A percentile compares a stretch with the other conserved stretches of the same genome.
Evolutionary conservation across 2,888 invertebrate species (phyloP).

Genomic region (Lathronympha strigana): DNA sequence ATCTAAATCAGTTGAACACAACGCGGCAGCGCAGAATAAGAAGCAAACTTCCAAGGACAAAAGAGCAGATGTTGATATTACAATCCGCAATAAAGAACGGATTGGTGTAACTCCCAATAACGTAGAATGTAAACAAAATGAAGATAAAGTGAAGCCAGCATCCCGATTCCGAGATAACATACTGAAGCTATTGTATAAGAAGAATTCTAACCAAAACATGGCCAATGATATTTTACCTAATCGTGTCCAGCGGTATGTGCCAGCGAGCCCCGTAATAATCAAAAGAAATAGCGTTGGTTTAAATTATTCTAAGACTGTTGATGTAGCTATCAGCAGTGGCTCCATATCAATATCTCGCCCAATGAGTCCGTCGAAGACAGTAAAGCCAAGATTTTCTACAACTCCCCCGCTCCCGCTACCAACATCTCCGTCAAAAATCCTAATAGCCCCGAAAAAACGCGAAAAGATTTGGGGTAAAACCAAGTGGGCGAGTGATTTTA

Average conservation of each 20-base stretch:
- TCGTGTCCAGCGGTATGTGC: slow-evolving; percentile 37
- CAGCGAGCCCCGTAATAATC: not conserved
- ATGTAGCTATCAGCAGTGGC: not conserved
- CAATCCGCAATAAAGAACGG: slow-evolving; percentile 4
- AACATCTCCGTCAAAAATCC: slow-evolving; percentile 13
- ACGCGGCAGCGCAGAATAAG: slow-evolving; percentile 11
- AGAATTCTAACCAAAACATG: slow-evolving; percentile 48
- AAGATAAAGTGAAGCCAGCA: slow-evolving; percentile 53
- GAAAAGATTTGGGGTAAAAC: slow-evolving; percentile 58
- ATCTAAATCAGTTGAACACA: slow-evolving; percentile 1
- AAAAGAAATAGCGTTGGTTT: not conserved
- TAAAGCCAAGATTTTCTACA: not conserved
- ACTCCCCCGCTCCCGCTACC: not conserved
- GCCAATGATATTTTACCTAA: slow-evolving; percentile 20
- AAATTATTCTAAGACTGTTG: not conserved
- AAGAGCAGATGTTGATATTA: not conserved
- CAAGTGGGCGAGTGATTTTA: slow-evolving; percentile 69
- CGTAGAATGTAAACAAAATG: slow-evolving; percentile 40
- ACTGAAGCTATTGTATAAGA: slow-evolving; percentile 64
- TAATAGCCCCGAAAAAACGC: slow-evolving; percentile 2
- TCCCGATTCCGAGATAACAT: slow-evolving; percentile 64
- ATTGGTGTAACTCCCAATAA: slow-evolving; percentile 41
- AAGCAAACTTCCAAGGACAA: slow-evolving; percentile 2
- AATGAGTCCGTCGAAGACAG: too few relatives aligned
- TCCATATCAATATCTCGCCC: not conserved